phyloP scores from a whole-genome alignment of 1,140 invertebrate genomes.

The Micrasema longulum region DNA sequence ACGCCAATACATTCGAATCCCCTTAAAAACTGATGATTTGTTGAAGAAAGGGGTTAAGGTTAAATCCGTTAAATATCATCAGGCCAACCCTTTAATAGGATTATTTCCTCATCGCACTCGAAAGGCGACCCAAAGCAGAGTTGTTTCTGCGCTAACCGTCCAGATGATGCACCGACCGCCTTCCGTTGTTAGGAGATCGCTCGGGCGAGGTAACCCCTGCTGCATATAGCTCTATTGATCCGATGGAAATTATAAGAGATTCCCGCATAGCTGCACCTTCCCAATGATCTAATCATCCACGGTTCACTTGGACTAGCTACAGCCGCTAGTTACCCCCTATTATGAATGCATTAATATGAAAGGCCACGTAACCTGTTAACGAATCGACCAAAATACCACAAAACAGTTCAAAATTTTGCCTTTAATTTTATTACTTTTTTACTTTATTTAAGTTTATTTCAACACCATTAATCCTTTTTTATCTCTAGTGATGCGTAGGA shows the following conservation, averaged over 20 bases:
- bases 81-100: constrained; percentile 21
- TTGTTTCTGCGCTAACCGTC: constrained; percentile 34
- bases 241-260: constrained; percentile 39
- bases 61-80: too few relatives aligned
- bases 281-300: constrained; percentile 23
- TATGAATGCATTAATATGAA: constrained; percentile 40
- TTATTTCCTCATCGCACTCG: constrained; percentile 30
- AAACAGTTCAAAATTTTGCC: too few relatives aligned
- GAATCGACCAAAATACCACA: not conserved
- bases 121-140: constrained; percentile 3
- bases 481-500: too few relatives aligned
- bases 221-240: constrained; percentile 39
- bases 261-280: constrained; percentile 40
- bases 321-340: constrained; percentile 30
- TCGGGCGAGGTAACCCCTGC: constrained; percentile 8
- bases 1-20: too few relatives aligned
- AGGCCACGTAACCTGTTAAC: not conserved
- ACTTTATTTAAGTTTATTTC: too few relatives aligned
- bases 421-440: too few relatives aligned
- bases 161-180: constrained; percentile 31
- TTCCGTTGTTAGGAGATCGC: constrained; percentile 4
- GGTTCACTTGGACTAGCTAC: constrained; percentile 9
- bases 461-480: too few relatives aligned
- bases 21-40: too few relatives aligned
- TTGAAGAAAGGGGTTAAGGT: too few relatives aligned